Base-by-base conservation (phyloP, 2,113 vertebrate species). In the Triplophysa siluroides region DNA sequence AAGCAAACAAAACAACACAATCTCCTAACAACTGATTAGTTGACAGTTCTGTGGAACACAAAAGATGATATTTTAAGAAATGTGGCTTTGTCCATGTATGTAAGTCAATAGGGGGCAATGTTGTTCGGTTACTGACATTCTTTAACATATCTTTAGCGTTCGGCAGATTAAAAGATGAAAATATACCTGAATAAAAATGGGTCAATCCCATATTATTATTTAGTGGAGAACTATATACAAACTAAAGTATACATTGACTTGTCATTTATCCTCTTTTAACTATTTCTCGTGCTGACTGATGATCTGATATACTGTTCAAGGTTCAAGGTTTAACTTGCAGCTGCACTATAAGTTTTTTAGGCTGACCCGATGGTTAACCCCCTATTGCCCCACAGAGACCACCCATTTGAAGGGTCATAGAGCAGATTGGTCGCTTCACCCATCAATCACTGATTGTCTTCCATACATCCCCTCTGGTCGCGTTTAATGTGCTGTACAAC, bases 331-430 rank as follows among this genome's bases (percentile, higher is more conserved):
- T 85, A 54, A 52, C 75, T 78, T 78, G n/a, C 78, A 78, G 82
- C 71, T 73, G 72, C 50, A 76, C n/a, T 61, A 26, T 58, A 16
- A 52, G 70, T 75, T 76, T 80, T 81, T 79, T 67, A 78, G 66
- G 16, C n/a, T 73, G 82, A 76, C 78, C 84, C 84, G 80, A 83
- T 76, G 76, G 84, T 77, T 87, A 84, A 83, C 86, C 86, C 75
- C 11, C 71, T 84, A 80, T 84, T 81, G 81, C 84, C 84, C 84
- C 81, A 77, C 63, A 83, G 84, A 83, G 78, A 67, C 76, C 78
- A 81, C 83, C 80, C 81, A 87, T 87, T 87, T 87, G 75, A 87
- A 73, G 86, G 86, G 86, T 87, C 86, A 87, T 7, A 50, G 81
- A 79, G 81, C 79, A 86, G 76, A 84, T 84, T 80, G 78, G 86